Evolutionary conservation across 2,797 vertebrate genomes (phyloP).

Genomic region (Lerista edwardsae): DNA sequence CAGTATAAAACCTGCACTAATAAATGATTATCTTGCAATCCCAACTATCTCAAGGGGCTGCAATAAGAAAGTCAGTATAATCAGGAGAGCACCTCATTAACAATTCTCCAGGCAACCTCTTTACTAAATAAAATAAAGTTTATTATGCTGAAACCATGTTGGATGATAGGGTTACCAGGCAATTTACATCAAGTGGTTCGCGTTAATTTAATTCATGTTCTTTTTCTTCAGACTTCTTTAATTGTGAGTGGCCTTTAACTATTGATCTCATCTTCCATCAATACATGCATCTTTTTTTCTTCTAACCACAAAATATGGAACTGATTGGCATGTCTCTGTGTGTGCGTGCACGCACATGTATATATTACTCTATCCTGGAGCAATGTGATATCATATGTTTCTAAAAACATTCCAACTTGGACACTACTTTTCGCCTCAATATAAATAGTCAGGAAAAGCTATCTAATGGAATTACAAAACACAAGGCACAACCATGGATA

Average conservation of each 20-base stretch:
- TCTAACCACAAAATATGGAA: slow-evolving; percentile 8
- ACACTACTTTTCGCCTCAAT: slow-evolving; percentile 21
- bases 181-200: slow-evolving; percentile 34
- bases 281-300: slow-evolving; percentile 16
- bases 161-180: slow-evolving; percentile 45
- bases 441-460: slow-evolving; percentile 36
- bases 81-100: slow-evolving; percentile 45
- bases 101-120: not conserved
- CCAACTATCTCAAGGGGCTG: slow-evolving; percentile 23
- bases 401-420: not conserved
- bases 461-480: slow-evolving; percentile 11
- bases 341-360: not conserved
- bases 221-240: slow-evolving; percentile 53
- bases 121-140: slow-evolving; percentile 51
- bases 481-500: slow-evolving; percentile 18
- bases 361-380: not conserved
- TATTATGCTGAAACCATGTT: slow-evolving; percentile 51
- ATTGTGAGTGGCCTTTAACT: slow-evolving; percentile 48
- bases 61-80: slow-evolving; percentile 52
- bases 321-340: no score
- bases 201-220: slow-evolving; percentile 51
- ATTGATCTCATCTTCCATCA: slow-evolving; percentile 54
- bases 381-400: no score
- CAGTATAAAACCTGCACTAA: slow-evolving; percentile 54
- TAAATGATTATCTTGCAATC: slow-evolving; percentile 52